Evolutionary conservation across 2,113 vertebrate species (phyloP).

Genomic region (Cygnus buccinator): DNA sequence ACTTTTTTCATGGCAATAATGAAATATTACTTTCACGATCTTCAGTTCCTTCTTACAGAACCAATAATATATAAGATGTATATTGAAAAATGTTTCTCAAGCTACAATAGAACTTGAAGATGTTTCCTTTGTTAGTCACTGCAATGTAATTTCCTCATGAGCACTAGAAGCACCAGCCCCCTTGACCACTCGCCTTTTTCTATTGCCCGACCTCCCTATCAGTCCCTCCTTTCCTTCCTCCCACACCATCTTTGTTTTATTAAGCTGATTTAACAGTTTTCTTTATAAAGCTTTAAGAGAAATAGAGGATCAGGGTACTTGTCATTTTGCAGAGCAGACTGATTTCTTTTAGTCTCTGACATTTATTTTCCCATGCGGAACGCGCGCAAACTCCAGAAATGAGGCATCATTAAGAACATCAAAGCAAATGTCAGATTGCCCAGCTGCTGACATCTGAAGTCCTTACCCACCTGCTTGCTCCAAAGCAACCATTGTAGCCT

Average conservation of each 20-base stretch:
- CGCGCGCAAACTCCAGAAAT: neutral
- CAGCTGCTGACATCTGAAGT: neutral
- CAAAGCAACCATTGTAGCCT: conserved; percentile 96
- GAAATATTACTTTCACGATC: neutral
- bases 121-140: neutral
- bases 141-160: neutral
- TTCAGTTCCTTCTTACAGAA: neutral
- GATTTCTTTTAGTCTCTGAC: neutral
- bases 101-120: neutral
- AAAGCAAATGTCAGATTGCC: neutral
- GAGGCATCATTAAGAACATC: neutral
- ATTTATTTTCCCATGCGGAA: neutral
- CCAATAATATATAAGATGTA: neutral
- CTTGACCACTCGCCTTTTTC: neutral
- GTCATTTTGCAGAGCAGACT: neutral
- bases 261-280: neutral
- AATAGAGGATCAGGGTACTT: neutral
- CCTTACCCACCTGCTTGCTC: conserved; percentile 91
- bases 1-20: neutral
- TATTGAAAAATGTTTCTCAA: neutral
- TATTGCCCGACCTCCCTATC: neutral
- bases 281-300: neutral
- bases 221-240: neutral
- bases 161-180: neutral
- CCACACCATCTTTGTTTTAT: neutral